Percentiles rank a stretch among this genome's conserved stretches.
Conservation (phyloP, 2,797 vertebrate species). For the Thalassophryne amazonica region DNA sequence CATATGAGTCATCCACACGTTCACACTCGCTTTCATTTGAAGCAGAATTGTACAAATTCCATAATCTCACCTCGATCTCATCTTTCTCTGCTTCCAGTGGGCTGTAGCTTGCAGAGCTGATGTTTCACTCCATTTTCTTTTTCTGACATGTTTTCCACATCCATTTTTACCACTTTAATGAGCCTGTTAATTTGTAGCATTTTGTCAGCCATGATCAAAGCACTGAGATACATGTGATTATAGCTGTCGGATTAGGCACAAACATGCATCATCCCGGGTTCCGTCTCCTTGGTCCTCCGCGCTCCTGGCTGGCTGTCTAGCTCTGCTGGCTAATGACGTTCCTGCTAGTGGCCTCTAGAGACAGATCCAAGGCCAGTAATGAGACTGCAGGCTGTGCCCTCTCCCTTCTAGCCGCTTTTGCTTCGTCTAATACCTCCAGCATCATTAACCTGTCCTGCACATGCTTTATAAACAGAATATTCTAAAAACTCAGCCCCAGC, state of each 20-base stretch:
- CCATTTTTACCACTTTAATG: conserved; percentile 34
- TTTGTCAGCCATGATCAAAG: conserved; percentile 56
- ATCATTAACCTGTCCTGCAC: conserved; percentile 69
- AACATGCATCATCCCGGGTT: conserved; percentile 5
- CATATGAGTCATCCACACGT: conserved; percentile 32
- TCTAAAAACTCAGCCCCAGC: conserved; percentile 45
- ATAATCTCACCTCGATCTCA: conserved; percentile 43
- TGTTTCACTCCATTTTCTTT: conserved; percentile 40
- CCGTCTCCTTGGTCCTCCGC: conserved; percentile 29
- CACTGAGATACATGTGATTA: conserved; percentile 22
- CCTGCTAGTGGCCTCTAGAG: conserved; percentile 57
- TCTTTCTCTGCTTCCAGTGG: conserved; percentile 37
- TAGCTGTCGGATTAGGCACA: conserved; percentile 18
- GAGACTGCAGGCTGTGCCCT: conserved; percentile 55
- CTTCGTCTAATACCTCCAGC: conserved; percentile 61
- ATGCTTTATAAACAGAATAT: conserved; percentile 55
- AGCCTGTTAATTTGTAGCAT: conserved; percentile 54
- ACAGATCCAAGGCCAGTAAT: conserved; percentile 66
- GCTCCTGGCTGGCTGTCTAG: conserved; percentile 27
- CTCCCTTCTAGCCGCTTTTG: conserved; percentile 28
- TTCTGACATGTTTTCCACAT: conserved; percentile 44
- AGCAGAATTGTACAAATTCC: conserved; percentile 55
- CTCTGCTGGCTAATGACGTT: conserved; percentile 50
- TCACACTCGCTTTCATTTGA: conserved; percentile 41
- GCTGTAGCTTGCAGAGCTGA: conserved; percentile 28